Evolutionary conservation across 64 coral and sea anemone species (phyloP).

Genomic region (Stichodactyla helianthus): DNA sequence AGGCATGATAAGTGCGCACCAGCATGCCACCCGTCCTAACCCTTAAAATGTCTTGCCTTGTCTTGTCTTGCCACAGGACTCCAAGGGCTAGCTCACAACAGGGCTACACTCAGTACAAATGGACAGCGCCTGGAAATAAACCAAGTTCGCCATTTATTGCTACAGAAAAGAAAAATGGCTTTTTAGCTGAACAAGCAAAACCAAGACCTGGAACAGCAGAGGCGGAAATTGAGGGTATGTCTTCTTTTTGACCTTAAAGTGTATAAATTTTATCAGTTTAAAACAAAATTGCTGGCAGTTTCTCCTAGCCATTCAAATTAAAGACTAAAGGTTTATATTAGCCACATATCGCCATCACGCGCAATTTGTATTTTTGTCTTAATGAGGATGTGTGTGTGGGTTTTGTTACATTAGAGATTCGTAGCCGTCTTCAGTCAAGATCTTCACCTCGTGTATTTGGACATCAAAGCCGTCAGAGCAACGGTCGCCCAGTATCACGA

Average conservation of each 20-base stretch:
- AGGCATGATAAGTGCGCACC: no score
- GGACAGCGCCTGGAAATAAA: slow-evolving; percentile 78
- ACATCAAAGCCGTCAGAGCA: slow-evolving; percentile 61
- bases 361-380: no score
- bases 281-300: not conserved
- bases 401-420: slow-evolving; percentile 64
- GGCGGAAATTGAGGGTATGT: slow-evolving; percentile 94
- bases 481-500: slow-evolving; percentile 65
- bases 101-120: slow-evolving; percentile 68
- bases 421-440: slow-evolving; percentile 88
- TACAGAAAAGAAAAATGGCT: slow-evolving; percentile 64
- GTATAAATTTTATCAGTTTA: not conserved
- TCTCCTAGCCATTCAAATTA: no score
- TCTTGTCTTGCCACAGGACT: slow-evolving; percentile 27
- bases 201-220: slow-evolving; percentile 88
- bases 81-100: slow-evolving; percentile 57
- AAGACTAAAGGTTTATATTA: no score
- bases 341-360: no score
- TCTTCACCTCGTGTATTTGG: slow-evolving; percentile 91
- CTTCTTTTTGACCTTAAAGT: not conserved
- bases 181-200: slow-evolving; percentile 54
- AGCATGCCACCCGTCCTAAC: no score
- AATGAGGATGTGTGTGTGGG: not conserved
- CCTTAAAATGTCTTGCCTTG: not conserved
- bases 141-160: slow-evolving; percentile 93